phyloP scores from a whole-genome alignment of 2,113 vertebrate genomes.

The Glaucomys volans region DNA sequence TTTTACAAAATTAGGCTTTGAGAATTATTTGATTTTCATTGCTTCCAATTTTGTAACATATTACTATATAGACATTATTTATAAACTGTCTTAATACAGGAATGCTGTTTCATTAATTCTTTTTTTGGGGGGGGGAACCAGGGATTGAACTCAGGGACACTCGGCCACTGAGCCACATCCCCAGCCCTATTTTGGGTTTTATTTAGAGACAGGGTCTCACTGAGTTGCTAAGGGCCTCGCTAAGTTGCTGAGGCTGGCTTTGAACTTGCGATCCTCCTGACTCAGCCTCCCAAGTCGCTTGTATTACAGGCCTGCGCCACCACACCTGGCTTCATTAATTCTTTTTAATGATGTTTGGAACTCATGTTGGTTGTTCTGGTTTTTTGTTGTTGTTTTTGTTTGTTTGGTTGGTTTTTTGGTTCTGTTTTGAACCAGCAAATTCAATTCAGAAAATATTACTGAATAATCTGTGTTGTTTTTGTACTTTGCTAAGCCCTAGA shows the following conservation, averaged over 20 bases:
- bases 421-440: not conserved
- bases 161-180: too few relatives aligned
- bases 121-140: too few relatives aligned
- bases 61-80: not conserved
- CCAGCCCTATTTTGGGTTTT: too few relatives aligned
- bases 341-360: constrained; percentile 39
- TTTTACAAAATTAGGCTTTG: not conserved
- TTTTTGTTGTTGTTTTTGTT: too few relatives aligned
- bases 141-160: too few relatives aligned
- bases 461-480: not conserved
- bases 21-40: constrained; percentile 33
- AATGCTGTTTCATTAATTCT: not conserved
- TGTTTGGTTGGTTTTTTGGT: too few relatives aligned
- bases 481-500: not conserved
- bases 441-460: not conserved
- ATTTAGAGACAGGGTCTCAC: too few relatives aligned
- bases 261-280: too few relatives aligned
- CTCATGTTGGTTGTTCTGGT: not conserved
- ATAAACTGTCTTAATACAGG: not conserved
- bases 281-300: too few relatives aligned
- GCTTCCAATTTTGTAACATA: not conserved
- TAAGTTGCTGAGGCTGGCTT: too few relatives aligned
- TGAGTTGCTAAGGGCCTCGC: too few relatives aligned
- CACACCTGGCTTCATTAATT: constrained; percentile 31
- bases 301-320: too few relatives aligned